A percentile compares a stretch with the other conserved stretches of the same genome.
Conservation (phyloP, 2,888 invertebrate species). For the Leptodirus hochenwartii region DNA sequence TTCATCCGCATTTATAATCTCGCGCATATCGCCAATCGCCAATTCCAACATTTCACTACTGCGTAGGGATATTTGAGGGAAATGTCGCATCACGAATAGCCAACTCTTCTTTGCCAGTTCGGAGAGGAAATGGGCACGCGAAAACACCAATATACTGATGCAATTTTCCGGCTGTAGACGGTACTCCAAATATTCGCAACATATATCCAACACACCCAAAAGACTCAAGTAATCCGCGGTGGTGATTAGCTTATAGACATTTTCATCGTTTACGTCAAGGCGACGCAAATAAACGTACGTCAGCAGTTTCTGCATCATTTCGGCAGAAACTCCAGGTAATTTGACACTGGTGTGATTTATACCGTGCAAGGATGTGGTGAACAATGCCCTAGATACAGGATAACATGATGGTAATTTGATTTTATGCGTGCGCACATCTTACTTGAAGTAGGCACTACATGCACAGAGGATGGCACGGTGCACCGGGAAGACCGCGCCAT, state of each 20-base stretch:
- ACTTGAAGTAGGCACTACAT: conserved; percentile 84
- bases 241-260: conserved; percentile 64
- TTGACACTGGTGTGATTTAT: conserved; percentile 46
- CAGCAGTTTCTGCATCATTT: conserved; percentile 59
- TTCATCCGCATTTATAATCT: conserved; percentile 65
- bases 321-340: conserved; percentile 58
- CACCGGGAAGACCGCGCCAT: conserved; percentile 64
- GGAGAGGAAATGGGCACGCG: conserved; percentile 56
- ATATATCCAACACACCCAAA: conserved; percentile 60
- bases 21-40: conserved; percentile 51
- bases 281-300: conserved; percentile 73
- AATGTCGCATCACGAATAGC: conserved; percentile 44
- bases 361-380: conserved; percentile 63
- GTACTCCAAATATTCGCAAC: conserved; percentile 54
- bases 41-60: conserved; percentile 60
- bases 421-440: conserved; percentile 16
- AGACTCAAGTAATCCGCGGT: conserved; percentile 81
- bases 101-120: conserved; percentile 46
- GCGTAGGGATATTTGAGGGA: conserved; percentile 49
- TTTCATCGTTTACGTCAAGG: conserved; percentile 53
- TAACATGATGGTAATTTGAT: conserved; percentile 2
- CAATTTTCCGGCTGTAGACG: conserved; percentile 56
- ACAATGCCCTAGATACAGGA: conserved; percentile 45
- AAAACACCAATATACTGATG: conserved; percentile 70
- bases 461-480: conserved; percentile 75